Base-by-base conservation (phyloP, 2,797 vertebrate genomes). In the Chaetodon trifasciatus region DNA sequence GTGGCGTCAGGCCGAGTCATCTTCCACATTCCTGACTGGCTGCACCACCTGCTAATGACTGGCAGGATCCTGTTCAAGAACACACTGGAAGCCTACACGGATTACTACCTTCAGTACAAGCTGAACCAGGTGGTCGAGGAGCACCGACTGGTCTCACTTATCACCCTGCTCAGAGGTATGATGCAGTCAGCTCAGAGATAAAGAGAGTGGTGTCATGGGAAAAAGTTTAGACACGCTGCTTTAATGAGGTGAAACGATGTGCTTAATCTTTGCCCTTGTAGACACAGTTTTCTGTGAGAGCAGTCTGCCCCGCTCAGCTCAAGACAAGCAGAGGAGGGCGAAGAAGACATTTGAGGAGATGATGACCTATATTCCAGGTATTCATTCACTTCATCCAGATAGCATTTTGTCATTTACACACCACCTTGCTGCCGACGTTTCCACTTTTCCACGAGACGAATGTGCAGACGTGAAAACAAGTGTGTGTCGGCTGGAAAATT, bases 221-320 rank as follows among this genome's bases (percentile, higher is more conserved):
- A 55, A 24, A 19, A 3, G 17, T 61, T 57, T 13, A 13, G 68
- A 62, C 10, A 1, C 17, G 6, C 23, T 73, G 1, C n/a, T 70
- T 42, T 28, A 53, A 61, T 5, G 1, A 57, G 16, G 8, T 53
- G 8, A 64, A 49, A 16, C 71, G 13, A 65, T 60, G 6, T 11
- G 24, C 12, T 8, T 21, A 2, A 62, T 12, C 4, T 65, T 71
- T 70, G 12, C 12, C 28, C 13, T 80, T 73, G 84, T 79, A 99
- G 98, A 99, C 93, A 96, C 97, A 0, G 96, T 99, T 64, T 99
- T 99, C 92, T 97, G 98, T 94, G 98, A 99, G 94, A 98, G 95
- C 85, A 97, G 96, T 1, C 95, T 96, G 16, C 96, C 97, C 21
- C 96, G 97, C 19, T 96, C 97, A 0, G 76, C 93, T 46, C 96